phyloP scores from a whole-genome alignment of 64 coral and sea anemone genomes.

The Astreopora myriophthalma region DNA sequence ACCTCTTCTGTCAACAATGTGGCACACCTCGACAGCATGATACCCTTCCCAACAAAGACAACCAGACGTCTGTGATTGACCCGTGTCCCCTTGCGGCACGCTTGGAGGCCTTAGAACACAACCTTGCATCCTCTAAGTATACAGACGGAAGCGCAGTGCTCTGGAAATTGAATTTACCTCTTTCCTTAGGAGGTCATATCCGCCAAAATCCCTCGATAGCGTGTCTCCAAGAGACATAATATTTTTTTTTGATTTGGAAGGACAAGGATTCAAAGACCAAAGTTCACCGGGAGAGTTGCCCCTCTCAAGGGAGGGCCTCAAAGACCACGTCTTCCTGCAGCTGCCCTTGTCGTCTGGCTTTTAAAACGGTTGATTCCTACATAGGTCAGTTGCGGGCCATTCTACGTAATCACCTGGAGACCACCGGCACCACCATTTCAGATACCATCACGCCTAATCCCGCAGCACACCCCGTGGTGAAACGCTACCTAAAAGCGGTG shows the following conservation, averaged over 20 bases:
- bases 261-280: background rate
- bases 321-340: background rate
- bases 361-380: slow-evolving; percentile 6
- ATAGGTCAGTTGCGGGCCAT: slow-evolving; percentile 15
- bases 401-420: background rate
- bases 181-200: background rate
- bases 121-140: background rate
- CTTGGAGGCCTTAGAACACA: background rate
- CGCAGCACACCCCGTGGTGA: background rate
- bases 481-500: slow-evolving; percentile 23
- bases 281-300: background rate
- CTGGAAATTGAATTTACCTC: background rate
- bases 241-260: background rate
- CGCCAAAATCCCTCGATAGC: background rate
- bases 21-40: background rate
- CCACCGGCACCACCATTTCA: background rate
- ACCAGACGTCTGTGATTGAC: background rate
- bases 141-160: background rate
- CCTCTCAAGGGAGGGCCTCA: background rate
- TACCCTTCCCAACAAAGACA: background rate
- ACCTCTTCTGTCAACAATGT: background rate
- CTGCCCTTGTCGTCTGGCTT: background rate
- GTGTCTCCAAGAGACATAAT: background rate
- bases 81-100: background rate
- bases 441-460: background rate